Conservation (phyloP, 2,113 vertebrate genomes). For the Dryoscopus gambensis region DNA sequence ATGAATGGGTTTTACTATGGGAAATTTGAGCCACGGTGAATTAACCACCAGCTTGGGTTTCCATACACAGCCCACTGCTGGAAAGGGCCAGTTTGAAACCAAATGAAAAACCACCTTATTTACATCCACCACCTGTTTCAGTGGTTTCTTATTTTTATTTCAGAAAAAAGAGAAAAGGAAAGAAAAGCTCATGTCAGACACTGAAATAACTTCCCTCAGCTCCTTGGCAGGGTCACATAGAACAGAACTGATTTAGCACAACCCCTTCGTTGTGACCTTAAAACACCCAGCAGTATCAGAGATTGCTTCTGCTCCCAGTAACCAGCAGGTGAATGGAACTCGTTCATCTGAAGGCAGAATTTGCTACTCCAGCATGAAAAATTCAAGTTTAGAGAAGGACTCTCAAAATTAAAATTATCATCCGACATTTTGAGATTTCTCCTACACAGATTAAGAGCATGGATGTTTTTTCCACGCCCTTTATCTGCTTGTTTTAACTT, state of each 20-base stretch:
- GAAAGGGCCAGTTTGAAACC: not conserved
- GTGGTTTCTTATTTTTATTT: not conserved
- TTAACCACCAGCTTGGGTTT: not conserved
- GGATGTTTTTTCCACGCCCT: not conserved
- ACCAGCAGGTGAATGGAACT: not conserved
- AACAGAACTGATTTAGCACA: not conserved
- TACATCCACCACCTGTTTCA: not conserved
- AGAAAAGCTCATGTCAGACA: not conserved
- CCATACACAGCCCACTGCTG: not conserved
- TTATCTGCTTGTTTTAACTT: not conserved
- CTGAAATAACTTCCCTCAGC: not conserved
- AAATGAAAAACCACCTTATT: not conserved
- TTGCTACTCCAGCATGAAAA: not conserved
- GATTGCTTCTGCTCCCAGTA: not conserved
- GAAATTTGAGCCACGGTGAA: not conserved
- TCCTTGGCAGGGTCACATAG: not conserved
- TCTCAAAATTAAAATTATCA: accelerated
- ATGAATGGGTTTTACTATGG: not conserved
- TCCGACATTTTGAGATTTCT: not conserved
- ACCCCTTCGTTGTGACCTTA: not conserved
- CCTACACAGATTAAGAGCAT: too few species aligned
- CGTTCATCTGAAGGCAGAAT: not conserved
- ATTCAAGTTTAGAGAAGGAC: not conserved
- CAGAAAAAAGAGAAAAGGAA: too few species aligned
- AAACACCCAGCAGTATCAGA: not conserved